Evolutionary conservation across 1,140 invertebrate genomes (phyloP).

Genomic region (Aphidius ervi): DNA sequence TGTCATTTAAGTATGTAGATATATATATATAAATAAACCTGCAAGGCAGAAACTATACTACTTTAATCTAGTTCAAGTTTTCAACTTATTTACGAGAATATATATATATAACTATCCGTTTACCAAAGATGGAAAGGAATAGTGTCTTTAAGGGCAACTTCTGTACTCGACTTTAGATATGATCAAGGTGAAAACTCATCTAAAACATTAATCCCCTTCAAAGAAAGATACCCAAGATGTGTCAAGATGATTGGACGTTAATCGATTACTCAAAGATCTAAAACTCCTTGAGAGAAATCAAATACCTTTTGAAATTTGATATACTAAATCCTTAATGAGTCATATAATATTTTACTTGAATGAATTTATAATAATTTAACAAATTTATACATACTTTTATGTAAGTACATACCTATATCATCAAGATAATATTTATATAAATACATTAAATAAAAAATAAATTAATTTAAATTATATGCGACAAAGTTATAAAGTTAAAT

Average conservation of each 20-base stretch:
- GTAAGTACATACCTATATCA: no score
- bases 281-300: no score
- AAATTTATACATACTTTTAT: no score
- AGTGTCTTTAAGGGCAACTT: conserved; percentile 9
- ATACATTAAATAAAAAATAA: no score
- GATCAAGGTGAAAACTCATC: conserved; percentile 6
- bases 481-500: no score
- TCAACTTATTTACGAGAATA: conserved; percentile 14
- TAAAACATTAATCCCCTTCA: background rate
- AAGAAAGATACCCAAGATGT: background rate
- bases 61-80: conserved; percentile 11
- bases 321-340: no score
- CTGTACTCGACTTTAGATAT: conserved; percentile 4
- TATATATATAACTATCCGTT: background rate
- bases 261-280: background rate
- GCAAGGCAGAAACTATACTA: conserved; percentile 4
- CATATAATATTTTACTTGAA: no score
- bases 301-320: no score
- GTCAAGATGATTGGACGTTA: background rate
- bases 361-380: no score
- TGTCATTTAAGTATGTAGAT: conserved; percentile 2
- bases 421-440: no score
- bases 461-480: no score
- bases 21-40: conserved; percentile 10
- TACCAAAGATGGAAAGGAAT: conserved; percentile 10